Conservation (phyloP, 2,113 vertebrate species). For the Alligator sinensis region DNA sequence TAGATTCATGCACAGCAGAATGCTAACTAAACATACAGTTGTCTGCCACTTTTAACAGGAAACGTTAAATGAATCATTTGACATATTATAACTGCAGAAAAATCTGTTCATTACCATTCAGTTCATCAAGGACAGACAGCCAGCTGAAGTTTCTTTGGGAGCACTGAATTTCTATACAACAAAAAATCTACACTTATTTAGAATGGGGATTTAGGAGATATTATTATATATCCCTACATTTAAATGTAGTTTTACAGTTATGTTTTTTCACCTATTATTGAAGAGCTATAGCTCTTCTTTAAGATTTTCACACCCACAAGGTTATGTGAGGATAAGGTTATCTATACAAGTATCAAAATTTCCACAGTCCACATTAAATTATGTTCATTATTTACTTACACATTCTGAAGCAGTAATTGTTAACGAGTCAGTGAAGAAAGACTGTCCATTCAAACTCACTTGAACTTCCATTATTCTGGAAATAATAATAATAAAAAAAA, state of each 20-base stretch:
- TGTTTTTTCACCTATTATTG: background rate
- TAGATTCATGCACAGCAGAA: background rate
- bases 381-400: constrained; percentile 82
- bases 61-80: background rate
- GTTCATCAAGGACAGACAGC: background rate
- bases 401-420: constrained; percentile 89
- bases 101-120: background rate
- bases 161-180: background rate
- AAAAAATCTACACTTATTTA: background rate
- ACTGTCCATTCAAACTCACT: constrained; percentile 89
- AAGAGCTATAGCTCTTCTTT: rapidly evolving
- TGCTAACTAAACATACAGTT: background rate
- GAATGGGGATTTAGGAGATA: background rate
- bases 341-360: rapidly evolving
- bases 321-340: background rate
- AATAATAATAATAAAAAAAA: constrained; percentile 27
- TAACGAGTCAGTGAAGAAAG: constrained; percentile 85
- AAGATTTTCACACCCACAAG: background rate
- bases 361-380: background rate
- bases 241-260: background rate
- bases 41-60: background rate
- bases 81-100: background rate
- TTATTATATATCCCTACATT: background rate
- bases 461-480: constrained; percentile 90
- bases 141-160: background rate